phyloP scores from a whole-genome alignment of 2,888 invertebrate genomes.

The Proisotoma minuta region DNA sequence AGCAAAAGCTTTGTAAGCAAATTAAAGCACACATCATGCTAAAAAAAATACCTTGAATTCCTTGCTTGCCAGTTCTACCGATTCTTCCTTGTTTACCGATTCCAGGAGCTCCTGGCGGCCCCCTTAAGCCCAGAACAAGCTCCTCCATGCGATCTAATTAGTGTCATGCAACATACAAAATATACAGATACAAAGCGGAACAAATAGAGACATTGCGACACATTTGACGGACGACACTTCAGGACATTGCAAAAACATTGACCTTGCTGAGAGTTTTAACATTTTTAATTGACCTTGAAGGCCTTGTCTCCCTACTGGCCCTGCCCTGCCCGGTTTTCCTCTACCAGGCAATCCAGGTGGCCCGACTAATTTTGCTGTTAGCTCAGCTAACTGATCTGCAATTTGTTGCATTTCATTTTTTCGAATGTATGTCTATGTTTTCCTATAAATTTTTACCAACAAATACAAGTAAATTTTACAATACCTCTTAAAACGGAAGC shows the following conservation, averaged over 20 bases:
- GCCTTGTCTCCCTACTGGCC: slow-evolving; percentile 66
- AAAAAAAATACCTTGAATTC: slow-evolving; percentile 56
- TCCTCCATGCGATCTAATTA: slow-evolving; percentile 58
- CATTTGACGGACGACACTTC: not conserved
- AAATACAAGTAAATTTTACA: too few relatives aligned
- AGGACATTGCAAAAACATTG: not conserved
- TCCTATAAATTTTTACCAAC: too few relatives aligned
- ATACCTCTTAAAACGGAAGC: slow-evolving; percentile 72
- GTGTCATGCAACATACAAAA: slow-evolving; percentile 25
- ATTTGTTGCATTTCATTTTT: too few relatives aligned
- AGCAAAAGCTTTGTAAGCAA: not conserved
- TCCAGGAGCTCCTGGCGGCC: slow-evolving; percentile 66
- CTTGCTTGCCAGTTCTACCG: slow-evolving; percentile 55
- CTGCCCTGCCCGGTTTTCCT: slow-evolving; percentile 63
- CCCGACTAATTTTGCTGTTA: slow-evolving; percentile 60
- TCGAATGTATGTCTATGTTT: too few relatives aligned
- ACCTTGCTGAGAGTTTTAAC: not conserved
- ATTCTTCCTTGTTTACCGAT: slow-evolving; percentile 55
- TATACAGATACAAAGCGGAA: slow-evolving; percentile 16
- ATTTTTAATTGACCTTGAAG: slow-evolving; percentile 56
- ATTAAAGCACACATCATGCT: not conserved
- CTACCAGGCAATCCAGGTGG: slow-evolving; percentile 65
- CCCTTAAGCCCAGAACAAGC: slow-evolving; percentile 59
- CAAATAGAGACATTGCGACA: not conserved
- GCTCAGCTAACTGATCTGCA: slow-evolving; percentile 68